These are phyloP conservation scores for Novumbra hubbsi DNA, from an alignment of 2,797 vertebrate species.

Conservation along the genomic window DNA sequence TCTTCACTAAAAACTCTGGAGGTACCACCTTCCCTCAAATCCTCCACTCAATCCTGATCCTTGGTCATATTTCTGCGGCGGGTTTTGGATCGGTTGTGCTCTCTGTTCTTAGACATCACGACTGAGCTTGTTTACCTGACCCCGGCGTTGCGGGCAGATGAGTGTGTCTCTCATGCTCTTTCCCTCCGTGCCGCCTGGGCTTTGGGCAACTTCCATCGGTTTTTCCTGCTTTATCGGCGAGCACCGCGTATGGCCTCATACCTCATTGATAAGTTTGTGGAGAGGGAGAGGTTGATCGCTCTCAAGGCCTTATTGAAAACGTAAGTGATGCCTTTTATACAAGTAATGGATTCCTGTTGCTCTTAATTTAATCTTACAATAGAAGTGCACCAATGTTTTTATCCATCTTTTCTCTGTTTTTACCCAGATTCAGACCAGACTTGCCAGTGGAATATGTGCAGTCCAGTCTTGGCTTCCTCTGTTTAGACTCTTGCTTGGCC, in stretches of 20 bases:
- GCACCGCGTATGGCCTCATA: constrained; percentile 91
- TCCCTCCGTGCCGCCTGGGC: constrained; percentile 88
- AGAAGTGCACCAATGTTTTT: background rate
- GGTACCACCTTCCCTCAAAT: constrained; percentile 62
- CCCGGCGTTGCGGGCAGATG: constrained; percentile 77
- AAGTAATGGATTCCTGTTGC: background rate
- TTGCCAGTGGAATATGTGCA: constrained; percentile 86
- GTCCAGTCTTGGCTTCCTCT: constrained; percentile 85
- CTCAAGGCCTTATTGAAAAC: constrained; percentile 93
- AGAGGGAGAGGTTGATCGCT: constrained; percentile 85
- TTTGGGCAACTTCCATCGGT: constrained; percentile 85
- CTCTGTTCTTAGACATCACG: constrained; percentile 78
- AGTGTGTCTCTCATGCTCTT: constrained; percentile 83
- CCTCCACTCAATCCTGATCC: background rate
- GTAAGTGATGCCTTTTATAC: constrained; percentile 73
- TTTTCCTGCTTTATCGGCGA: constrained; percentile 84
- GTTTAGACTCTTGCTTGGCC: constrained; percentile 87
- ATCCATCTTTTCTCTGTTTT: constrained; percentile 34
- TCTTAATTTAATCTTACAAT: background rate
- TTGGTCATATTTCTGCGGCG: background rate
- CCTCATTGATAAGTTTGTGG: constrained; percentile 93
- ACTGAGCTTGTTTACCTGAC: constrained; percentile 90
- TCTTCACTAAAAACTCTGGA: constrained; percentile 91
- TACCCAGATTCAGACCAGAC: constrained; percentile 75
- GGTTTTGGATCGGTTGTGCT: background rate